phyloP scores from a whole-genome alignment of 2,113 vertebrate genomes.

The Galeopterus variegatus region DNA sequence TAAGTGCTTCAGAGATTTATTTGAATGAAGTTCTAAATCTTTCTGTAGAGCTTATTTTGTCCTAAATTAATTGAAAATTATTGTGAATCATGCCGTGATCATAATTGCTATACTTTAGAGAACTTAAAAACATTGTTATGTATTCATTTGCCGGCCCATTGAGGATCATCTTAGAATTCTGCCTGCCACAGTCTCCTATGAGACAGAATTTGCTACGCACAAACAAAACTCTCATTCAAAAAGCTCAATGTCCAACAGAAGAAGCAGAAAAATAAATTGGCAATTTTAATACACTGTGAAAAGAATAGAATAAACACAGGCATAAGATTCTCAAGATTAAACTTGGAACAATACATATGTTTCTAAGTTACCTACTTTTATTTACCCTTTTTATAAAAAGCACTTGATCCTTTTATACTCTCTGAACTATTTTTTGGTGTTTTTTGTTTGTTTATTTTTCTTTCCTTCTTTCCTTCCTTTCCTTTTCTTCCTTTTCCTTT shows the following conservation, averaged over 20 bases:
- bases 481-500: no score
- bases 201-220: not conserved
- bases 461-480: no score
- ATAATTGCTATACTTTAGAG: not conserved
- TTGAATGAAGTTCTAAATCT: not conserved
- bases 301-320: not conserved
- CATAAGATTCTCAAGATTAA: not conserved
- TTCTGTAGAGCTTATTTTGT: not conserved
- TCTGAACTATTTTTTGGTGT: no score
- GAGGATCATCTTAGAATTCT: not conserved
- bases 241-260: not conserved
- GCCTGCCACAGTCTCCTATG: not conserved
- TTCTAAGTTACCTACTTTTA: not conserved
- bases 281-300: not conserved
- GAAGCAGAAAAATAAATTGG: not conserved
- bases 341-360: not conserved
- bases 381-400: no score
- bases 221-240: not conserved
- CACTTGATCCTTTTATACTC: no score
- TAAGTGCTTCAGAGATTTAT: not conserved
- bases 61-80: not conserved
- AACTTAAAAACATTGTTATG: not conserved
- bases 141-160: not conserved
- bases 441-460: no score
- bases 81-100: not conserved